phyloP scores from a whole-genome alignment of 2,113 vertebrate species.

The Macquaria australasica region DNA sequence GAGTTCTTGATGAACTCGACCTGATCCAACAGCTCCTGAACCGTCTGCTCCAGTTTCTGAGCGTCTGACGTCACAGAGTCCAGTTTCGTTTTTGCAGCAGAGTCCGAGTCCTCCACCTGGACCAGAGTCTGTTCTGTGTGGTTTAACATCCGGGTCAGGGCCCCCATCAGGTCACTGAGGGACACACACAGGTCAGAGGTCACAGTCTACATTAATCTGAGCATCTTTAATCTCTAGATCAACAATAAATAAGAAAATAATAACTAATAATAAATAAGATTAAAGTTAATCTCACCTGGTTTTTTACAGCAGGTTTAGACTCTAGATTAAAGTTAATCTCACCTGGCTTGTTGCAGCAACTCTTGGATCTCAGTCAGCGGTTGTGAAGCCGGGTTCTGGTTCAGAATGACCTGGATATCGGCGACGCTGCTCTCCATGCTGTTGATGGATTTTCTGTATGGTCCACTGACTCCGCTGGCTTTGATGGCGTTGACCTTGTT shows the following conservation, averaged over 20 bases:
- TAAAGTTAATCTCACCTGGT: conserved; percentile 36
- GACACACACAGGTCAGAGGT: conserved; percentile 24
- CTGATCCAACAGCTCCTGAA: conserved; percentile 91
- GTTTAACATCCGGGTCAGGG: conserved; percentile 88
- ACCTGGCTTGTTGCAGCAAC: conserved; percentile 94
- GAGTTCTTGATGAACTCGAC: conserved; percentile 97
- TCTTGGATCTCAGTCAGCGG: conserved; percentile 91
- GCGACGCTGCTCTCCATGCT: conserved; percentile 88
- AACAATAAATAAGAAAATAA: background rate
- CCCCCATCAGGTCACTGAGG: conserved; percentile 89
- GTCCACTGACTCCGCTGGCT: conserved; percentile 90
- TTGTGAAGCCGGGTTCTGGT: conserved; percentile 91
- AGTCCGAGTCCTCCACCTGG: conserved; percentile 81
- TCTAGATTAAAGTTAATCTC: conserved; percentile 60
- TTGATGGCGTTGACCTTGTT: conserved; percentile 92
- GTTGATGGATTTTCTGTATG: conserved; percentile 88
- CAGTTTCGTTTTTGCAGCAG: conserved; percentile 82
- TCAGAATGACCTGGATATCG: conserved; percentile 87
- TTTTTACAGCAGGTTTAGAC: conserved; percentile 70
- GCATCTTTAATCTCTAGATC: background rate
- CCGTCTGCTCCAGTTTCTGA: conserved; percentile 86
- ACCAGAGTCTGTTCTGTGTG: conserved; percentile 86
- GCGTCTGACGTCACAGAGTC: conserved; percentile 85
- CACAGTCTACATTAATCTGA: background rate
- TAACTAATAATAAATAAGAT: background rate